A percentile compares a stretch with the other conserved stretches of the same genome.
Conservation (phyloP, 2,888 invertebrate genomes). For the Caenorhabditis becei region DNA sequence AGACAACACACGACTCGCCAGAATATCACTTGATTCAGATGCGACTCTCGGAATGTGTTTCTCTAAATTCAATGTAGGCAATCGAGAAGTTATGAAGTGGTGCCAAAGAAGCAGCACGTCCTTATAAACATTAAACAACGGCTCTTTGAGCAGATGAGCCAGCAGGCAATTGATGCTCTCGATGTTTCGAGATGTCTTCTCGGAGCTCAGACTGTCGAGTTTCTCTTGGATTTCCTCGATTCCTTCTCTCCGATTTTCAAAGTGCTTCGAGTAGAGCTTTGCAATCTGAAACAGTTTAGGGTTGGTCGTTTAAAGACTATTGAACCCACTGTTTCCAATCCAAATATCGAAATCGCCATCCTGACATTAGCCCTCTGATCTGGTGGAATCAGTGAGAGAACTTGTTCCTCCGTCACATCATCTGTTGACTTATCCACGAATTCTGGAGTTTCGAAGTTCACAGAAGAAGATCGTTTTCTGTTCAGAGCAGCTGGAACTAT, state of each 20-base stretch:
- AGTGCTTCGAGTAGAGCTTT: slow-evolving; percentile 63
- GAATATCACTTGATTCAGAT: slow-evolving; percentile 42
- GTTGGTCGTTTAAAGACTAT: background rate
- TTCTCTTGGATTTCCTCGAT: slow-evolving; percentile 50
- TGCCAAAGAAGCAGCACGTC: slow-evolving; percentile 52
- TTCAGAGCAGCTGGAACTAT: slow-evolving; percentile 71
- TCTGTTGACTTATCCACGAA: slow-evolving; percentile 41
- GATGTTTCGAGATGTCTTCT: slow-evolving; percentile 35
- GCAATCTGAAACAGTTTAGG: slow-evolving; percentile 31
- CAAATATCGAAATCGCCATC: slow-evolving; percentile 40
- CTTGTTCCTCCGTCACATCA: slow-evolving; percentile 56
- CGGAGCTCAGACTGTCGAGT: slow-evolving; percentile 25
- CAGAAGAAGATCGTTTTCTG: slow-evolving; percentile 43
- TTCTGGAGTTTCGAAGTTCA: slow-evolving; percentile 36
- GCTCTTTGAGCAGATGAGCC: slow-evolving; percentile 61
- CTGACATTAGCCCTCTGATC: slow-evolving; percentile 54
- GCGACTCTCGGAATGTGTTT: slow-evolving; percentile 35
- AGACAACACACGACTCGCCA: slow-evolving; percentile 35
- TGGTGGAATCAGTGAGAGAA: slow-evolving; percentile 54
- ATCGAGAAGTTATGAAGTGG: slow-evolving; percentile 40
- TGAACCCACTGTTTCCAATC: slow-evolving; percentile 44
- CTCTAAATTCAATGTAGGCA: slow-evolving; percentile 34
- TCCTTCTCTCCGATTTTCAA: slow-evolving; percentile 60
- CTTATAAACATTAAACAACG: slow-evolving; percentile 55
- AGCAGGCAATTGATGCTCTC: slow-evolving; percentile 60